Evolutionary conservation across 2,113 vertebrate genomes (phyloP).

Genomic region (Bagarius yarrelli): DNA sequence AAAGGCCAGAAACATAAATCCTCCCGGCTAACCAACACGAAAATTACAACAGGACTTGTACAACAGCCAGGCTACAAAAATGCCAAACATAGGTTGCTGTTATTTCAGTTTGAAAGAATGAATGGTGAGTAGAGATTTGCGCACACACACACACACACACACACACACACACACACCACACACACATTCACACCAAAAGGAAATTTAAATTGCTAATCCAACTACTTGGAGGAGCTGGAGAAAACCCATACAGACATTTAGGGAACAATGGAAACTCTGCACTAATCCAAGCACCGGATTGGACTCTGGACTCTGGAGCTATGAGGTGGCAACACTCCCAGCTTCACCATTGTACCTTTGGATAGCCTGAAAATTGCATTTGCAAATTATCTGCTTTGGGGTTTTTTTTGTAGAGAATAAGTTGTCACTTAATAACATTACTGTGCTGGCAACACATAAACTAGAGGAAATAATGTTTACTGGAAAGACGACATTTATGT

Average conservation of each 20-base stretch:
- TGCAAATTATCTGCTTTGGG: background rate
- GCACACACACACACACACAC: too few species aligned
- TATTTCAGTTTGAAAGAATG: background rate
- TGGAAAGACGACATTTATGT: background rate
- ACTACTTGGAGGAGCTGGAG: background rate
- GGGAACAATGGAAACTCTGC: background rate
- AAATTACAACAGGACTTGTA: background rate
- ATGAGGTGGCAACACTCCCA: background rate
- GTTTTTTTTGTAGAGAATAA: background rate
- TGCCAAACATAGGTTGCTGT: background rate
- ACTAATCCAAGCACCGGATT: background rate
- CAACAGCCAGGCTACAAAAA: background rate
- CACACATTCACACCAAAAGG: background rate
- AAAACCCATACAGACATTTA: background rate
- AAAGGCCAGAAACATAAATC: background rate
- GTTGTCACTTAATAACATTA: background rate
- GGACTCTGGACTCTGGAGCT: slow-evolving; percentile 4
- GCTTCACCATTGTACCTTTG: background rate
- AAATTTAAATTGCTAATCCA: background rate
- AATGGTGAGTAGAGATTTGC: background rate
- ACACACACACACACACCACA: too few species aligned
- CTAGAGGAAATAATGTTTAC: background rate
- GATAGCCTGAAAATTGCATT: background rate
- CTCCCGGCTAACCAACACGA: background rate
- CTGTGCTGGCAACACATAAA: background rate